A percentile compares a stretch with the other conserved stretches of the same genome.
phyloP scores from a whole-genome alignment of 1,140 invertebrate genomes.

The Drosophila sturtevanti region DNA sequence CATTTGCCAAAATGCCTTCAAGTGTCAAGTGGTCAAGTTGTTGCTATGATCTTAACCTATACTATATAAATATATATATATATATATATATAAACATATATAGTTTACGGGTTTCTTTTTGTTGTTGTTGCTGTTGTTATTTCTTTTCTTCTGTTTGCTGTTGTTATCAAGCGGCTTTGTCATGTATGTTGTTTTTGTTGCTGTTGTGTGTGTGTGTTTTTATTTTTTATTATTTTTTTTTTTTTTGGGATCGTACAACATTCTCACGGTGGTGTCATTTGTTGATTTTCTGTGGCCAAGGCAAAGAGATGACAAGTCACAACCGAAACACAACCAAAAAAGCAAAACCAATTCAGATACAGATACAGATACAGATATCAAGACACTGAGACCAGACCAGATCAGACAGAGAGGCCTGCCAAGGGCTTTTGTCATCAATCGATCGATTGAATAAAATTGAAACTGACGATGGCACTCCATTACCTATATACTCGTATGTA shows the following conservation, averaged over 20 bases:
- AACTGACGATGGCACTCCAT: conserved; percentile 11
- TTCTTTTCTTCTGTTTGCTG: conserved; percentile 33
- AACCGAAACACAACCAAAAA: conserved; percentile 29
- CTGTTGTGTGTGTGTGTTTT: conserved; percentile 14
- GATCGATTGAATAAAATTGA: conserved; percentile 32
- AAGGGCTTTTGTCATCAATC: conserved; percentile 59
- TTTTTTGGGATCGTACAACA: conserved; percentile 59
- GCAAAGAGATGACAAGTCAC: conserved; percentile 71
- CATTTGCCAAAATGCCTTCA: conserved; percentile 65
- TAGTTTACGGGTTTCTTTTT: conserved; percentile 10
- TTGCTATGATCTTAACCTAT: conserved; percentile 43
- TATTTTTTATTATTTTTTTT: conserved; percentile 23
- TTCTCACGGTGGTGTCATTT: conserved; percentile 72
- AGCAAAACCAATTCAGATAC: conserved; percentile 44
- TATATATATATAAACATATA: conserved; percentile 4
- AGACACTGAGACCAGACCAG: neutral
- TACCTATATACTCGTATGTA: too few species aligned
- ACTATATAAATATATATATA: neutral
- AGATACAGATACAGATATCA: neutral
- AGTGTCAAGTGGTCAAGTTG: conserved; percentile 65
- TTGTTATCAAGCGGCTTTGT: conserved; percentile 48
- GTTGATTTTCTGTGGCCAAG: conserved; percentile 52
- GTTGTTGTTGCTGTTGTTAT: conserved; percentile 27
- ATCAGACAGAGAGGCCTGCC: conserved; percentile 35
- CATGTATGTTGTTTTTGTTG: conserved; percentile 35